Evolutionary conservation across 2,113 vertebrate genomes (phyloP).

Genomic region (Cairina moschata): DNA sequence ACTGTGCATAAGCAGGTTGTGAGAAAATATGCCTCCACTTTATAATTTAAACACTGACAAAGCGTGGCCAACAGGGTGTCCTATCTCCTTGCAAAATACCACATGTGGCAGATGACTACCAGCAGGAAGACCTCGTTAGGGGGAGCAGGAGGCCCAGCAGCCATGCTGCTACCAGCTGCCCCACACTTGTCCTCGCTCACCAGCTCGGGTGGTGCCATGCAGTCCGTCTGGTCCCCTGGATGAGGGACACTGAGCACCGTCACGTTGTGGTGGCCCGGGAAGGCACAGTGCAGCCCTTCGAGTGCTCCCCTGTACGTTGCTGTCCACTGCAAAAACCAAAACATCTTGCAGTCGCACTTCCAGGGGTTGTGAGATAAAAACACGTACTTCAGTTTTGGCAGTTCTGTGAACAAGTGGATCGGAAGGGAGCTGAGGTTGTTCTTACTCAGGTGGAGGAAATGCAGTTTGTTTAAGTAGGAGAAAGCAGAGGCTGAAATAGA

Average conservation of each 20-base stretch:
- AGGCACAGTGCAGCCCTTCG: constrained; percentile 26
- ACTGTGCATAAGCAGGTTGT: neutral
- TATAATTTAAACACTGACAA: neutral
- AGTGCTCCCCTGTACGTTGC: neutral
- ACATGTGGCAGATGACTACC: neutral
- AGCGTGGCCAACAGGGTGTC: neutral
- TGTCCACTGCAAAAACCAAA: constrained; percentile 28
- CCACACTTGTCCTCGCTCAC: constrained; percentile 12
- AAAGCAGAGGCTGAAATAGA: constrained; percentile 45
- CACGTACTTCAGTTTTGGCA: constrained; percentile 15
- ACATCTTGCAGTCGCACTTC: constrained; percentile 51
- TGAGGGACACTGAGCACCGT: accelerated
- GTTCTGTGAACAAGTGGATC: neutral
- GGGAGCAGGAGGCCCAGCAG: accelerated
- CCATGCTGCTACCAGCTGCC: neutral
- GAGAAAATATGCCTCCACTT: neutral
- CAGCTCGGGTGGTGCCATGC: neutral
- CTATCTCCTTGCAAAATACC: neutral
- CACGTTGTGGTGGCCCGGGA: neutral
- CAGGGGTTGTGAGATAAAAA: constrained; percentile 69
- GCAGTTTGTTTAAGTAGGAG: constrained; percentile 22
- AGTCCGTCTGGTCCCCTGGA: neutral
- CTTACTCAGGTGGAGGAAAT: constrained; percentile 66
- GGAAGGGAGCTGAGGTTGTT: constrained; percentile 70
- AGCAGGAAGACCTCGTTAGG: neutral